Evolutionary conservation across 2,113 vertebrate species (phyloP).

Genomic region (Athene noctua): DNA sequence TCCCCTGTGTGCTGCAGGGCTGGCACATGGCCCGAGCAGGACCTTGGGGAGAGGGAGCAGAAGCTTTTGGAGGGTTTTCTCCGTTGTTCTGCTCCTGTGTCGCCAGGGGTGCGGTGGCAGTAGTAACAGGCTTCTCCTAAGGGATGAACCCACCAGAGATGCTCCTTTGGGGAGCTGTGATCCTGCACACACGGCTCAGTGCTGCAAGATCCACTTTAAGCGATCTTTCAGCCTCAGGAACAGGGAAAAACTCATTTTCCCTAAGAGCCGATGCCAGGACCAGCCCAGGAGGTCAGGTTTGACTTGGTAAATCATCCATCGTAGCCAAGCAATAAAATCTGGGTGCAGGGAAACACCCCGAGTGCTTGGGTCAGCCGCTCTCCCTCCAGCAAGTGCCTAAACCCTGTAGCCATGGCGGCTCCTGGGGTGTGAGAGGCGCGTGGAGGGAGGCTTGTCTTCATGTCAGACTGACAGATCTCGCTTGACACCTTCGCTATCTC

Average conservation of each 20-base stretch:
- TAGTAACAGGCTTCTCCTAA: background rate
- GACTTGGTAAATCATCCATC: fast-evolving
- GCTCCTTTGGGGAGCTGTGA: fast-evolving
- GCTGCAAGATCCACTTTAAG: background rate
- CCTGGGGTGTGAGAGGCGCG: background rate
- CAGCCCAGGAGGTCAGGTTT: background rate
- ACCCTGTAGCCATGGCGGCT: background rate
- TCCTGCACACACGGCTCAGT: fast-evolving
- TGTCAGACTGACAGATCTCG: background rate
- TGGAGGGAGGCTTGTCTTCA: background rate
- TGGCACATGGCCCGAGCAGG: fast-evolving
- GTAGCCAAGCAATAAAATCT: fast-evolving
- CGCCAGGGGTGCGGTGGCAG: fast-evolving
- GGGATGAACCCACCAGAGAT: fast-evolving
- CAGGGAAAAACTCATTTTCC: fast-evolving
- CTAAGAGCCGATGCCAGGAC: fast-evolving
- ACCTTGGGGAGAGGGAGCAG: too few species aligned
- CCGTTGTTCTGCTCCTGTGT: background rate
- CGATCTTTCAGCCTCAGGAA: background rate
- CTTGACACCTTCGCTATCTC: fast-evolving
- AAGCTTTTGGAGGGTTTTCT: too few species aligned
- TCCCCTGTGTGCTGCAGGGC: background rate
- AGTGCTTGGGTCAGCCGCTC: too few species aligned
- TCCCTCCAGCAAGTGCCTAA: background rate
- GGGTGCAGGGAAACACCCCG: background rate